Percentiles rank a stretch among this genome's conserved stretches.
These are phyloP conservation scores for Gopherus flavomarginatus DNA, from an alignment of 2,113 vertebrate genomes.

Conservation along the genomic window DNA sequence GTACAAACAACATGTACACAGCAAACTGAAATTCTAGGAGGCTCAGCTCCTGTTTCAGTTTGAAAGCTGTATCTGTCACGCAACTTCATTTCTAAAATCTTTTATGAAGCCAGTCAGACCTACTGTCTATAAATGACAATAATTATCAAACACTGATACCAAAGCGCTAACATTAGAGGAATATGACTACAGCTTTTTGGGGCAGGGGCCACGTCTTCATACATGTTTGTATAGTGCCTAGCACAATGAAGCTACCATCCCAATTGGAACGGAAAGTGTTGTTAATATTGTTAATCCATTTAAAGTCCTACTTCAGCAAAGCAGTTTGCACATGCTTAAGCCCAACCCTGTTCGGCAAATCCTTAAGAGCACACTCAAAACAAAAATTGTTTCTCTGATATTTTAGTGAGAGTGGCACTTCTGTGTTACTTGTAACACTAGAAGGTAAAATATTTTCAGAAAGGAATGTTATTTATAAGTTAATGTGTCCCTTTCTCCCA, in stretches of 20 bases:
- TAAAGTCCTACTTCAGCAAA: slow-evolving; percentile 12
- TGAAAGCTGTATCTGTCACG: too few relatives aligned
- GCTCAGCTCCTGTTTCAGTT: neutral
- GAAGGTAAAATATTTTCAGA: neutral
- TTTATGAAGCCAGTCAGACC: neutral
- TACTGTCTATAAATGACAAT: neutral
- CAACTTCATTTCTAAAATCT: too few relatives aligned
- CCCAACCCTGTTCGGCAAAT: neutral
- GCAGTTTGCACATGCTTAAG: neutral
- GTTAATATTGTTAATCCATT: neutral
- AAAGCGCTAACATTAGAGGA: neutral
- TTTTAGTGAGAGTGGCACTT: neutral
- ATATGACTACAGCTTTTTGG: neutral
- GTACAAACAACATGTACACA: neutral
- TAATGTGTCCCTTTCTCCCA: neutral
- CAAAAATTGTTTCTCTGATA: neutral
- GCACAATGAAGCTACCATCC: neutral
- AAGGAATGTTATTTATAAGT: neutral
- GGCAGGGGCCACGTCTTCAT: neutral
- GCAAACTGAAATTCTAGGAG: neutral
- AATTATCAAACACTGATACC: neutral
- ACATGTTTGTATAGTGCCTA: neutral
- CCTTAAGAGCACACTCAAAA: neutral
- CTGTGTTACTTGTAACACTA: neutral
- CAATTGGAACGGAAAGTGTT: neutral